A percentile compares a stretch with the other conserved stretches of the same genome.
phyloP scores from a whole-genome alignment of 2,888 invertebrate genomes.

The Drosophila bunnanda region DNA sequence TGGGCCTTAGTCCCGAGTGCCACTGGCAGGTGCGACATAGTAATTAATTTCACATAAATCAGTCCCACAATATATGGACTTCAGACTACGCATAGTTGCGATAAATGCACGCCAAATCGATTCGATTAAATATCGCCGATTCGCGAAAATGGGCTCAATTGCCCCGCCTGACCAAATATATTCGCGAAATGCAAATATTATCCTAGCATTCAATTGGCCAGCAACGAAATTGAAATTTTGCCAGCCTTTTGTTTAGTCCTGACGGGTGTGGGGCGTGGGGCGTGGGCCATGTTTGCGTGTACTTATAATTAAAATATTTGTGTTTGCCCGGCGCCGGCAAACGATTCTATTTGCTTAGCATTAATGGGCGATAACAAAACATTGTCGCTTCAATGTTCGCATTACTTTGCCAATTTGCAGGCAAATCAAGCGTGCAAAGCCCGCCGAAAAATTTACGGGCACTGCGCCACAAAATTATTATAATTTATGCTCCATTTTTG shows the following conservation, averaged over 20 bases:
- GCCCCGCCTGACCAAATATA: slow-evolving; percentile 55
- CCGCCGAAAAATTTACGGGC: slow-evolving; percentile 50
- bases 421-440: slow-evolving; percentile 62
- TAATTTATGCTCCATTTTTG: slow-evolving; percentile 31
- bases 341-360: slow-evolving; percentile 55
- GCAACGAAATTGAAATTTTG: slow-evolving; percentile 45
- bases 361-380: slow-evolving; percentile 55
- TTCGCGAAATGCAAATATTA: slow-evolving; percentile 63
- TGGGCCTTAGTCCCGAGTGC: slow-evolving; percentile 26
- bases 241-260: slow-evolving; percentile 18
- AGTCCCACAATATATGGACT: slow-evolving; percentile 36
- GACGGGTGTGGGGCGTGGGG: slow-evolving; percentile 9
- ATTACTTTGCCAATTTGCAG: slow-evolving; percentile 44
- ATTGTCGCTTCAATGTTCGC: slow-evolving; percentile 37
- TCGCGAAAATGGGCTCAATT: slow-evolving; percentile 15
- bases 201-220: slow-evolving; percentile 58
- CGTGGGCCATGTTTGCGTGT: slow-evolving; percentile 23
- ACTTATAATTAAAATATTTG: slow-evolving; percentile 67
- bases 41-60: slow-evolving; percentile 73
- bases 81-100: slow-evolving; percentile 29
- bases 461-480: slow-evolving; percentile 42
- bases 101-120: slow-evolving; percentile 10
- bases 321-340: slow-evolving; percentile 4
- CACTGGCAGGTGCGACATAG: slow-evolving; percentile 62
- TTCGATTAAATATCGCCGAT: slow-evolving; percentile 14